Percentiles rank a stretch among this genome's conserved stretches.
phyloP scores from a whole-genome alignment of 2,113 vertebrate species.

The Neomonachus schauinslandi region DNA sequence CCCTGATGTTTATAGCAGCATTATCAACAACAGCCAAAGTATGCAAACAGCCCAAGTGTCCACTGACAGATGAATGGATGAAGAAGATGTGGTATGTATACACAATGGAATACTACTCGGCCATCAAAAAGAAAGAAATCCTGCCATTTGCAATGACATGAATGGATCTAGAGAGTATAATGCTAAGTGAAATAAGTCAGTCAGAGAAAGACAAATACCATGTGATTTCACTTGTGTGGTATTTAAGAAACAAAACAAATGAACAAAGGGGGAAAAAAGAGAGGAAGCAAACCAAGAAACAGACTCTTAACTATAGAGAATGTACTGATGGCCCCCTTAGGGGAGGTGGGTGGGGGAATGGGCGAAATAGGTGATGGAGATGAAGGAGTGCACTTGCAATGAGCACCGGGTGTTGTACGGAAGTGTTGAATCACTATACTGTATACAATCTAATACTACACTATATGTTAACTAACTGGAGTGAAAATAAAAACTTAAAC shows the following conservation, averaged over 20 bases:
- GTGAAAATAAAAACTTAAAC: neutral
- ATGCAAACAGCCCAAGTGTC: neutral
- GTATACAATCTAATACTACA: neutral
- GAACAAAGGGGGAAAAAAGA: neutral
- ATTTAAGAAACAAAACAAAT: neutral
- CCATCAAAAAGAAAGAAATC: neutral
- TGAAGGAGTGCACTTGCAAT: neutral
- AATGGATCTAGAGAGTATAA: neutral
- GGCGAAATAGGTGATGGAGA: neutral
- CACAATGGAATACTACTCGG: neutral
- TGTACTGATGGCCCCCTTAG: too few species aligned
- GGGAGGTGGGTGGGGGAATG: too few species aligned
- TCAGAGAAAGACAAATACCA: neutral
- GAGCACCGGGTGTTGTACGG: neutral
- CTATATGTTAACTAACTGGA: neutral
- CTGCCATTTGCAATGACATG: neutral
- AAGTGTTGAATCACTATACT: neutral
- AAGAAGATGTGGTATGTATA: neutral
- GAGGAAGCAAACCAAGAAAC: neutral
- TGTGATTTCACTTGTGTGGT: neutral
- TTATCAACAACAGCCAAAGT: neutral
- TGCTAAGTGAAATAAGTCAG: neutral
- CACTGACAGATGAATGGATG: neutral
- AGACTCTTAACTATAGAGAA: neutral
- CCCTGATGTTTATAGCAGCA: neutral